Base-by-base conservation (phyloP, 1,140 invertebrate species). In the Macrobrachium rosenbergii region DNA sequence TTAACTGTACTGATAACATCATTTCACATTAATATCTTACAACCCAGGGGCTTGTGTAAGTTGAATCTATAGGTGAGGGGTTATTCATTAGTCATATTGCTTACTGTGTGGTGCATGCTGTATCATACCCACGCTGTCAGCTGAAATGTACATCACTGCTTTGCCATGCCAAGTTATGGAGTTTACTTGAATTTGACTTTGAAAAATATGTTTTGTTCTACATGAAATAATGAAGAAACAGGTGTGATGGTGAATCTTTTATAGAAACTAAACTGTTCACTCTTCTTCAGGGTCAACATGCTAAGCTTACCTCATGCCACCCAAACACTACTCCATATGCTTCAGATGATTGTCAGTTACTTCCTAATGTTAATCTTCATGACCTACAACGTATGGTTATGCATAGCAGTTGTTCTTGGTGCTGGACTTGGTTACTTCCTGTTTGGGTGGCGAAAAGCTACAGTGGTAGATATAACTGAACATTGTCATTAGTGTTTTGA, bases 351-450 rank as follows among this genome's bases (percentile, higher is more conserved):
- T 5, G 92, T 98, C 52, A 97, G 96, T 23, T 99, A 99, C 92
- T 95, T 98, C 90, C 94, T 99, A 23, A 99, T 99, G 98, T 93
- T 99, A 92, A 96, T 99, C 84, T 99, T 99, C 92, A 99, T 99
- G 98, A 99, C 98, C 0, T 99, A 98, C 94, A 99, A 99, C 91
- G 95, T 96, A 23, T 99, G 96, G 96, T 94, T 99, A 23, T 98
- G 98, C 91, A 89, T 97, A 37, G 96, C 96, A 7, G 95, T 99
- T n/a, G 95, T 98, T 0, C 91, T 98, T 10, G 98, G 98, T 5
- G 95, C 97, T 19, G 96, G 95, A 0, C 92, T 96, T 16, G 98
- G 98, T 3, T 99, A 98, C 92, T 98, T 99, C 92, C 93, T 97
- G 58, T 99, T 99, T 92, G 97, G 97, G 45, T 98, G 97, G 97